Evolutionary conservation across 2,888 invertebrate species (phyloP).

Genomic region (Lithophane semibrunnea): DNA sequence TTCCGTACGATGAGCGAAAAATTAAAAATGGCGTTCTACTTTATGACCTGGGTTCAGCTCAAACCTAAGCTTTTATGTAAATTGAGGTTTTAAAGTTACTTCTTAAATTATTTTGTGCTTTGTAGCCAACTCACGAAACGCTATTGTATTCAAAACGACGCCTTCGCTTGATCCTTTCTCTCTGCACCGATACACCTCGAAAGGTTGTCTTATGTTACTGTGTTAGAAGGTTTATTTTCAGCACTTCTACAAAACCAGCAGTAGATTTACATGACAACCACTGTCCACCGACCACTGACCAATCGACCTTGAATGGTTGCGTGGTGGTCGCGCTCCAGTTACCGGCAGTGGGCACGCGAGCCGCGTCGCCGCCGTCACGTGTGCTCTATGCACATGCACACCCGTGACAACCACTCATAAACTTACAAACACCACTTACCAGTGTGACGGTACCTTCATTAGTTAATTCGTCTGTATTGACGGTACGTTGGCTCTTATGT

Average conservation of each 20-base stretch:
- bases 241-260: neutral
- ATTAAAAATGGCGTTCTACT: constrained; percentile 40
- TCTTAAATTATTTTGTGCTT: constrained; percentile 9
- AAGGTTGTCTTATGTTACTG: neutral
- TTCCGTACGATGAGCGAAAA: constrained; percentile 48
- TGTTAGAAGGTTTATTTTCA: neutral
- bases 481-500: neutral
- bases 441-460: constrained; percentile 13
- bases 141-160: neutral
- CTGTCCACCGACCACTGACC: constrained; percentile 3
- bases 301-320: constrained; percentile 76
- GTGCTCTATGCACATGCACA: constrained; percentile 71
- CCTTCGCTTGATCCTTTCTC: neutral
- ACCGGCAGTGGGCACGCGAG: constrained; percentile 70
- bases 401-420: constrained; percentile 68
- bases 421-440: constrained; percentile 18
- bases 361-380: constrained; percentile 70
- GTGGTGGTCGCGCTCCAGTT: constrained; percentile 78
- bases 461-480: constrained; percentile 2
- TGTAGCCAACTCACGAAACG: neutral
- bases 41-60: constrained; percentile 3
- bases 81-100: constrained; percentile 21
- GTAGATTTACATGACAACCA: constrained; percentile 10
- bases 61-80: constrained; percentile 20
- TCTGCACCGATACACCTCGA: neutral